Evolutionary conservation across 2,113 vertebrate genomes (phyloP).

Genomic region (Cavia porcellus): DNA sequence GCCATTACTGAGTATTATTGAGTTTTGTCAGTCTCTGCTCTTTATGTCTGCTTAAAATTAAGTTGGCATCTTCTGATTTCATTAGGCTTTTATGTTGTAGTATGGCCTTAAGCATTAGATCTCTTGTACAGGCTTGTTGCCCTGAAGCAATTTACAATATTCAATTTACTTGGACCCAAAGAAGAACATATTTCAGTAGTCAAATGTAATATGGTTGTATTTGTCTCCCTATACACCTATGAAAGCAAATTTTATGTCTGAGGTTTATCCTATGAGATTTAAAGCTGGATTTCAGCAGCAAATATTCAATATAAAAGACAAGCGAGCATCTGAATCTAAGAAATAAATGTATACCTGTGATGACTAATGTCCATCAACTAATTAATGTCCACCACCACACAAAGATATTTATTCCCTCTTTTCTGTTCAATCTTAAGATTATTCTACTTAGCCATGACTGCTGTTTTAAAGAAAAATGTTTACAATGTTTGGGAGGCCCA

Average conservation of each 20-base stretch:
- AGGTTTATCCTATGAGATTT: constrained; percentile 47
- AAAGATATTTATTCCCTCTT: constrained; percentile 48
- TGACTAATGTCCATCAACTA: background rate
- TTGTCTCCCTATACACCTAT: background rate
- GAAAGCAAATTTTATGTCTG: constrained; percentile 13
- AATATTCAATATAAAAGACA: constrained; percentile 38
- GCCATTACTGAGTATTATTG: background rate
- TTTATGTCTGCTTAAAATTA: constrained; percentile 35
- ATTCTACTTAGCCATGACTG: background rate
- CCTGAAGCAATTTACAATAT: constrained; percentile 10
- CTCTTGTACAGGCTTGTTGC: background rate
- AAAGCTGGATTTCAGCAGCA: background rate
- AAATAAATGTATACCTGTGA: background rate
- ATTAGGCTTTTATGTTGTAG: background rate
- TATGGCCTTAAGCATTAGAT: constrained; percentile 7
- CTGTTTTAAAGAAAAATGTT: background rate
- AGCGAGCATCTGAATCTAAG: constrained; percentile 4
- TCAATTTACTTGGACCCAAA: background rate
- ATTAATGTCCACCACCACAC: background rate
- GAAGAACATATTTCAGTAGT: constrained; percentile 35
- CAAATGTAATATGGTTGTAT: background rate
- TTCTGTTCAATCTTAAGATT: constrained; percentile 33
- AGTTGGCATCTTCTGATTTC: background rate
- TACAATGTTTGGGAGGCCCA: background rate
- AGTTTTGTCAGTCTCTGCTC: constrained; percentile 42